These are phyloP conservation scores for Steinernema scapterisci DNA, from an alignment of 2,888 invertebrate species.

Conservation along the genomic window DNA sequence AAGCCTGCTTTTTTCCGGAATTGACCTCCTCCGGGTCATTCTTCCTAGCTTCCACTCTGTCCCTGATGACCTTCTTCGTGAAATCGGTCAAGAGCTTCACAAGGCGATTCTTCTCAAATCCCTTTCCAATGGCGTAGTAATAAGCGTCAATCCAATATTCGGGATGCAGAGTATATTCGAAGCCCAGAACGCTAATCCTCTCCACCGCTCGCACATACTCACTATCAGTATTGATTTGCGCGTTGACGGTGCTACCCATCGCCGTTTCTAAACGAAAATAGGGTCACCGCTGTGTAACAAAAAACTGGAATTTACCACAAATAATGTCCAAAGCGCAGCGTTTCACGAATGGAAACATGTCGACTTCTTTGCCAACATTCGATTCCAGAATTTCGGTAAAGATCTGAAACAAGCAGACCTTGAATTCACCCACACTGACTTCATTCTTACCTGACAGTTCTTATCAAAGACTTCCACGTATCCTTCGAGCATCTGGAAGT, in stretches of 20 bases:
- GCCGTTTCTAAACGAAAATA: constrained; percentile 69
- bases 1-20: constrained; percentile 59
- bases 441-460: constrained; percentile 20
- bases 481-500: constrained; percentile 70
- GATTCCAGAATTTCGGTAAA: constrained; percentile 60
- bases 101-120: constrained; percentile 18
- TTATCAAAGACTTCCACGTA: constrained; percentile 59
- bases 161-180: constrained; percentile 19
- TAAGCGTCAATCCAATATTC: background rate
- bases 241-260: constrained; percentile 41
- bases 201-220: constrained; percentile 44
- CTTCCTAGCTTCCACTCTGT: constrained; percentile 29
- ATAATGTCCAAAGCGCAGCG: constrained; percentile 70
- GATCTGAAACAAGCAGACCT: constrained; percentile 15
- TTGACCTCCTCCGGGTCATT: constrained; percentile 4
- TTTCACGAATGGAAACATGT: constrained; percentile 69
- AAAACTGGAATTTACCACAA: constrained; percentile 33
- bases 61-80: constrained; percentile 38
- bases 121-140: constrained; percentile 34
- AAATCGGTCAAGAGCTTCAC: constrained; percentile 30
- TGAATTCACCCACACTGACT: background rate
- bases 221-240: constrained; percentile 36
- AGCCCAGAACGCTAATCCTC: constrained; percentile 37
- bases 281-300: background rate
- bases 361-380: constrained; percentile 57